Base-by-base conservation (phyloP, 2,888 invertebrate species). In the Desoria tigrina region DNA sequence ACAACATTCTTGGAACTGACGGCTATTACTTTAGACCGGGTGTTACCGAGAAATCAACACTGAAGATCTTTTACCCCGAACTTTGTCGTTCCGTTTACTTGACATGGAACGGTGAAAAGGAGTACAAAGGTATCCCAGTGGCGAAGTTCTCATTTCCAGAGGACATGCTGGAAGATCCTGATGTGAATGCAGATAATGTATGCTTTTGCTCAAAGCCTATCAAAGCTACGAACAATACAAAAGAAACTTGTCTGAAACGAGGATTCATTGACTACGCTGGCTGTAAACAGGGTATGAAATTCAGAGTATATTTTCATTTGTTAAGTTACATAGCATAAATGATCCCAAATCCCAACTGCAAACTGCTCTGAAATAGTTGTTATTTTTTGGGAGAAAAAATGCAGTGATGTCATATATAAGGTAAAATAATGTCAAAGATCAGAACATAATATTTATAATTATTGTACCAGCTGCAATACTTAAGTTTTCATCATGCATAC, bases 41-140 rank as follows among this genome's bases (percentile, higher is more conserved):
- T 2, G 59, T 68, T 18, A 61, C 50, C 24, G 66, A 70, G 32
- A 67, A 68, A 49, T 61, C 68, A 9, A 68, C 63, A 1, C 50
- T 71, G 28, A 68, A 65, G 49, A 68, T 71, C 11, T 71, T 71
- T 23, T 68, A 68, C 63, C 66, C 71, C 11, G 71, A 71, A 61
- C 49, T 66, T 39, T 71, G 71, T 26, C 68, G 71, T 24, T 63
- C 63, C 16, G 68, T 71, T 1, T 68, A 68, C 53, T 51, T 71
- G n/a, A 61, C 54, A 32, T 68, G 49, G 45, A 63, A 27, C 7
- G 71, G 68, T 9, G 37, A 61, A 16, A 65, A 61, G 9, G 45
- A 39, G 14, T 59, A 58, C 51, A 61, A 68, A 39, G 71, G 66
- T 32, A 61, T 71, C 28, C 42, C 62, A 23, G 63, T 65, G 1